These are phyloP conservation scores for Ectropis grisescens DNA, from an alignment of 1,140 invertebrate genomes.

Conservation along the genomic window DNA sequence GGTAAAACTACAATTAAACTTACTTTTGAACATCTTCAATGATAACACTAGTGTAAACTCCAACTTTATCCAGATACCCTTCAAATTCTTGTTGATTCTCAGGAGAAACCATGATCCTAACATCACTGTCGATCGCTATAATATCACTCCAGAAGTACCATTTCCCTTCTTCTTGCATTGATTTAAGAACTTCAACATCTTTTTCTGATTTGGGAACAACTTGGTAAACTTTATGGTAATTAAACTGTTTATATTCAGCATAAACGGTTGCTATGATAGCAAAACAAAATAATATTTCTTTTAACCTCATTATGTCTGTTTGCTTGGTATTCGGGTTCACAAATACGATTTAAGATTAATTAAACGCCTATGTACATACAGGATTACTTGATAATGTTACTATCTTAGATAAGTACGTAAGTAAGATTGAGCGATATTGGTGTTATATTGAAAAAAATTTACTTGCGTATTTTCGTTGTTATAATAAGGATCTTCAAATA, in stretches of 20 bases:
- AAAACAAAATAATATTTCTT: slow-evolving; percentile 15
- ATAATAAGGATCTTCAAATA: no score
- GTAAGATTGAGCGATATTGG: no score
- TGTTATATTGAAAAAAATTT: no score
- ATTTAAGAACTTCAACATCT: slow-evolving; percentile 6
- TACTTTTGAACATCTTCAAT: slow-evolving; percentile 55
- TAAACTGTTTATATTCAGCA: slow-evolving; percentile 37
- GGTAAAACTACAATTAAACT: no score
- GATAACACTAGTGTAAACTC: slow-evolving; percentile 14
- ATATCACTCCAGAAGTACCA: slow-evolving; percentile 25
- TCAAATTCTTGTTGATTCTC: slow-evolving; percentile 20
- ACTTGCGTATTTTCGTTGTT: no score
- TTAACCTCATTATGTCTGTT: slow-evolving; percentile 9
- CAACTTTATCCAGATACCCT: slow-evolving; percentile 14
- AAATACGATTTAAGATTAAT: no score
- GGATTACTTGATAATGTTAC: no score
- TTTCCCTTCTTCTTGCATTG: no score
- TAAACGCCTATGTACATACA: no score
- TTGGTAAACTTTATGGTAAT: slow-evolving; percentile 65
- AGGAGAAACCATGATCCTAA: slow-evolving; percentile 31
- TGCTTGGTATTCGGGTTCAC: no score
- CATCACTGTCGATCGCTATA: slow-evolving; percentile 15
- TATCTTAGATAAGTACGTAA: no score
- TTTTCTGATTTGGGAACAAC: slow-evolving; percentile 33
- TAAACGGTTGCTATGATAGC: slow-evolving; percentile 13